These are phyloP conservation scores for Rafetus swinhoei DNA, from an alignment of 2,113 vertebrate species.

Conservation along the genomic window DNA sequence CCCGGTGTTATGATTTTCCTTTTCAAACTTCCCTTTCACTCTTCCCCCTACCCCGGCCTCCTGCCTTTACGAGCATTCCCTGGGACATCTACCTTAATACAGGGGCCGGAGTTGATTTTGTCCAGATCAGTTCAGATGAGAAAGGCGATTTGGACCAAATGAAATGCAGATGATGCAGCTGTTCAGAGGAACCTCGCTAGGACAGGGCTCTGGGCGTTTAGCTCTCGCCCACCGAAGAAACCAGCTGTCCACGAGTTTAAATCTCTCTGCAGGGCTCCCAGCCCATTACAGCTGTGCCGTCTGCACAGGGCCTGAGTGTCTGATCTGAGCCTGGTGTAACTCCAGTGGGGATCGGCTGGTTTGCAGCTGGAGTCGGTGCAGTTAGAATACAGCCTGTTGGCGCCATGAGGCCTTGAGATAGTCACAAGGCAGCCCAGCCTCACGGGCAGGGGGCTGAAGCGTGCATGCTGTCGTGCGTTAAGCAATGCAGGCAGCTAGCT, in stretches of 20 bases:
- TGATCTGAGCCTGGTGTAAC: background rate
- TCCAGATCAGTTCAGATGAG: background rate
- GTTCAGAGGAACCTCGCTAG: background rate
- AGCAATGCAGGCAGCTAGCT: background rate
- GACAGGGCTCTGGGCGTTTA: background rate
- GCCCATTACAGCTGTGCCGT: background rate
- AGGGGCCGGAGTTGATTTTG: background rate
- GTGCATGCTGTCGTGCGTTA: background rate
- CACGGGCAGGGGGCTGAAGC: background rate
- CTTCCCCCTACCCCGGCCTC: no score
- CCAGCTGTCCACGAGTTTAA: background rate
- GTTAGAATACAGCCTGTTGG: background rate
- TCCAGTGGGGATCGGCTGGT: background rate
- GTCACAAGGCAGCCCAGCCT: background rate
- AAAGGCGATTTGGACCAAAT: background rate
- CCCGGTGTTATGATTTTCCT: background rate
- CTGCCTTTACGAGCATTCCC: no score
- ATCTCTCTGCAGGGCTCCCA: background rate
- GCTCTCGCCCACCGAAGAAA: background rate
- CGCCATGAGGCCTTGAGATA: background rate
- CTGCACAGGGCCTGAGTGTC: background rate
- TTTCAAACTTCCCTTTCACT: background rate
- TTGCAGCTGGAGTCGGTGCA: background rate
- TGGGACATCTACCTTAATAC: background rate
- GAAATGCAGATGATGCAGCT: background rate